These are phyloP conservation scores for Neomorphus geoffroyi DNA, from an alignment of 2,797 vertebrate genomes.

Conservation along the genomic window DNA sequence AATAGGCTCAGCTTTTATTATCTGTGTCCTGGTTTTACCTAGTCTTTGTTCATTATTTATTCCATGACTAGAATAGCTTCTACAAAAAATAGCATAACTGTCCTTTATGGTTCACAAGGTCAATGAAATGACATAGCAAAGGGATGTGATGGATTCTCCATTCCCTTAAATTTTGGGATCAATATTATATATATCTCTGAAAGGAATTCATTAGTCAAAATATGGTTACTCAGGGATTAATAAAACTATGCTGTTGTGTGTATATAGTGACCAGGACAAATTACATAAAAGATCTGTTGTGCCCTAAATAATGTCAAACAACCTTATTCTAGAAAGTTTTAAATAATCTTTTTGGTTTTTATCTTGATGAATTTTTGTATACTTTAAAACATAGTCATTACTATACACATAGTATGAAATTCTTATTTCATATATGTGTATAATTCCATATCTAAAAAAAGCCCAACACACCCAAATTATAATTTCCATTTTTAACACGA, in stretches of 20 bases:
- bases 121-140: not conserved
- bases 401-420: not conserved
- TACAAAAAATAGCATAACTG: not conserved
- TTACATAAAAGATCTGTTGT: not conserved
- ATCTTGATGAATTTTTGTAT: not conserved
- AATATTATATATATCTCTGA: not conserved
- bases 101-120: not conserved
- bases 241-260: not conserved
- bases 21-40: not conserved
- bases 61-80: not conserved
- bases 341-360: not conserved
- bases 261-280: not conserved
- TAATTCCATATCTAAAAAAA: too few species aligned
- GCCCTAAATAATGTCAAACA: not conserved
- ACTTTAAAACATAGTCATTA: not conserved
- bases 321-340: not conserved
- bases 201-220: not conserved
- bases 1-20: not conserved
- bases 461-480: fast-evolving
- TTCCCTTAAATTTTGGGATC: not conserved
- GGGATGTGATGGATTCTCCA: not conserved
- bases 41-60: not conserved
- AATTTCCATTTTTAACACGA: not conserved
- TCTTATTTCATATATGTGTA: not conserved
- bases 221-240: not conserved